phyloP scores from a whole-genome alignment of 2,113 vertebrate species.

The Hyaena hyaena region DNA sequence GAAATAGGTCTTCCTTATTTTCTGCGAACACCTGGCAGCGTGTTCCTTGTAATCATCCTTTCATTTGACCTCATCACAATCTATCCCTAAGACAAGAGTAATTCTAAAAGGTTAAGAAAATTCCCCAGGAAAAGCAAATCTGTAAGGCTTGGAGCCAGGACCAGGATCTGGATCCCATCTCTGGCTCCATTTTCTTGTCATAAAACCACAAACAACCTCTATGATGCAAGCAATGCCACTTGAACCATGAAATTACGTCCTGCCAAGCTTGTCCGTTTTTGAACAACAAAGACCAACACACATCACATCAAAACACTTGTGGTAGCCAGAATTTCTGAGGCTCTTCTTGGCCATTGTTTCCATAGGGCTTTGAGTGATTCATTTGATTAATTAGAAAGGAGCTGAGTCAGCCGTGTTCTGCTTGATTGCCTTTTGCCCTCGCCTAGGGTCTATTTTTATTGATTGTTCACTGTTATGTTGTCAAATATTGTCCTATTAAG shows the following conservation, averaged over 20 bases:
- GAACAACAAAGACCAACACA: neutral
- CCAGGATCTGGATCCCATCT: neutral
- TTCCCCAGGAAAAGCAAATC: neutral
- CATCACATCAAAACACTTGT: neutral
- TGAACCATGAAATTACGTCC: neutral
- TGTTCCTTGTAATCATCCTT: neutral
- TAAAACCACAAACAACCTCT: neutral
- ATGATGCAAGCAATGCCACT: neutral
- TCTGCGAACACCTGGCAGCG: neutral
- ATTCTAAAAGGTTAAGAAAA: neutral
- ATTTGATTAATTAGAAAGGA: slow-evolving; percentile 69
- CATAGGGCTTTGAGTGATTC: neutral
- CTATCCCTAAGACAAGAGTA: neutral
- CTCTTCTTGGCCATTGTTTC: slow-evolving; percentile 21
- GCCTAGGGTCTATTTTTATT: slow-evolving; percentile 66
- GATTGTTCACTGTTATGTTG: slow-evolving; percentile 68
- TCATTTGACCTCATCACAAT: neutral
- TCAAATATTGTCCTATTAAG: slow-evolving; percentile 61
- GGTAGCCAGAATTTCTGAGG: neutral
- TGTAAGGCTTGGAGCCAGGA: neutral
- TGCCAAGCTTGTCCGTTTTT: neutral
- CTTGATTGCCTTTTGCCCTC: slow-evolving; percentile 46
- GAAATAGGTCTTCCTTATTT: neutral
- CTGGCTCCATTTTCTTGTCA: neutral
- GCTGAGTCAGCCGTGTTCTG: slow-evolving; percentile 15